Conservation (phyloP, 2,797 vertebrate genomes). For the Myotis daubentonii region DNA sequence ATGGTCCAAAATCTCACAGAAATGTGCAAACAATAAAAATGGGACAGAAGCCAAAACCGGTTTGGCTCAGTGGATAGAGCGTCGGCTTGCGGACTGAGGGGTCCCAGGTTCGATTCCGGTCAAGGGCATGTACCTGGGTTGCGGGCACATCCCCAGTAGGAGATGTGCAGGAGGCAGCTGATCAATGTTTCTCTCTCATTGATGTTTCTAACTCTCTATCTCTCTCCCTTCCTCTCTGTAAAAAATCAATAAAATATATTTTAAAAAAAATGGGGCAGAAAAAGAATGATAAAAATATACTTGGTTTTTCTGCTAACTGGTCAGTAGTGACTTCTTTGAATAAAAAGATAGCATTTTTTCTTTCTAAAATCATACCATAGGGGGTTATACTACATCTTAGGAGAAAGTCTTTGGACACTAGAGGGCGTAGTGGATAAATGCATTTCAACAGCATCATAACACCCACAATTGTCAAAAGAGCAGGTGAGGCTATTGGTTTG, state of each 20-base stretch:
- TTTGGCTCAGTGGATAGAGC: no score
- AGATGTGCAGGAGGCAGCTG: no score
- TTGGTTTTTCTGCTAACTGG: background rate
- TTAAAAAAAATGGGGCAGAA: background rate
- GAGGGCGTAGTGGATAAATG: constrained; percentile 47
- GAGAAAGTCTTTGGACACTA: constrained; percentile 65
- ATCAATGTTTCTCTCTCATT: no score
- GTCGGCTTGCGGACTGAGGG: no score
- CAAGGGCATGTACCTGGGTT: no score
- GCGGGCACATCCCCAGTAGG: no score
- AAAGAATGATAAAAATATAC: constrained; percentile 3
- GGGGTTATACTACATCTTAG: background rate
- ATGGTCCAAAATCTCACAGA: constrained; percentile 16
- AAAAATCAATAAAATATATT: no score
- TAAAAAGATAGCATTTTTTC: constrained; percentile 9
- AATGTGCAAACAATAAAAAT: background rate
- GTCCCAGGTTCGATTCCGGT: no score
- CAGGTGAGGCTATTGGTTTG: background rate
- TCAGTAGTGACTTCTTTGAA: background rate
- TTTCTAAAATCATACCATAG: background rate
- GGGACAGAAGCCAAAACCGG: no score
- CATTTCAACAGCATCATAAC: background rate
- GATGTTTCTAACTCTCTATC: no score
- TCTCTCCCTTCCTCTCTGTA: no score
- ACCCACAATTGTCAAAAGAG: background rate